Conservation (phyloP, 2,113 vertebrate genomes). For the Syrmaticus mikado region DNA sequence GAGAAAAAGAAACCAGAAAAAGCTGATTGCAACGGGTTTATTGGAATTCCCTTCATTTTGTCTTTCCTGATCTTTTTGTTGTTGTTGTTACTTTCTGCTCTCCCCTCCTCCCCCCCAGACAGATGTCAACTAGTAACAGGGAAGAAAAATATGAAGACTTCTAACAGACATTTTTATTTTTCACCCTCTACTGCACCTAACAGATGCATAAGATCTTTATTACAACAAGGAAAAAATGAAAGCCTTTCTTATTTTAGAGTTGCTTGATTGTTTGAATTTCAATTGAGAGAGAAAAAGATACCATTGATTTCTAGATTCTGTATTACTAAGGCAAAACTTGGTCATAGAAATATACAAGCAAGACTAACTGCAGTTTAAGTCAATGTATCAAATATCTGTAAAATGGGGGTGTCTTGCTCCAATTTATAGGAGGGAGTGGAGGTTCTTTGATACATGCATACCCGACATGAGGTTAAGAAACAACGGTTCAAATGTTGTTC, state of each 20-base stretch:
- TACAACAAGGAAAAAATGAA: neutral
- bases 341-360: neutral
- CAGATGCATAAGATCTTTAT: neutral
- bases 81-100: neutral
- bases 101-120: too few relatives aligned
- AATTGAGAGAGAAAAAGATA: neutral
- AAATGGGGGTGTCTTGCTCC: neutral
- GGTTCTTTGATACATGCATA: too few relatives aligned
- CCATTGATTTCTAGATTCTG: neutral
- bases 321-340: neutral
- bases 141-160: neutral
- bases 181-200: neutral
- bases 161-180: neutral
- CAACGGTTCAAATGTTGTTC: too few relatives aligned
- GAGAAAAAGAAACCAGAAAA: conserved; percentile 8
- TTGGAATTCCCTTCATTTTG: neutral
- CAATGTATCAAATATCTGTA: neutral
- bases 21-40: conserved; percentile 1
- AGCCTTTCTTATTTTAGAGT: neutral
- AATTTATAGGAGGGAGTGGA: too few relatives aligned
- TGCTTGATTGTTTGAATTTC: neutral
- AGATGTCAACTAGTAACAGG: neutral
- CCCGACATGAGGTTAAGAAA: too few relatives aligned
- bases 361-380: neutral
- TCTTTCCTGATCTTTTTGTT: neutral